Base-by-base conservation (phyloP, 2,888 invertebrate genomes). In the Neoascia interrupta region DNA sequence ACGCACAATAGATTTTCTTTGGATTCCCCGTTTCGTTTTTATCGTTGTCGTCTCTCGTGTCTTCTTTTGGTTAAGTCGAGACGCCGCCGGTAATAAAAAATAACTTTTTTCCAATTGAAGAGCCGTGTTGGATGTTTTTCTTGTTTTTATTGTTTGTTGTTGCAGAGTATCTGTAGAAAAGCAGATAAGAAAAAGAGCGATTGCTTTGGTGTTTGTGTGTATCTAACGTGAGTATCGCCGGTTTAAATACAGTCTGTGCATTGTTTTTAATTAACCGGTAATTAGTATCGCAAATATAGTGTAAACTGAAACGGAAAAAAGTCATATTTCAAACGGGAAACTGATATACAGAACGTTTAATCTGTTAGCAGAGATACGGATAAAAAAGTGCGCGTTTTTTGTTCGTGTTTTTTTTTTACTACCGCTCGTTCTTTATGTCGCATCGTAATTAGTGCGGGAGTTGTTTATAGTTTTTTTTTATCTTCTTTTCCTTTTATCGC, bases 221-320 rank as follows among this genome's bases (percentile, higher is more conserved):
- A 23, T 31, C 60, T 54, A 26, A 39, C 10, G 60, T 37, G 47
- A 51, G 34, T 72, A 43, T 51, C 53, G 43, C 34, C 41, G 56
- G 31, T 66, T 58, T 15, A 41, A 49, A 41, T n/a, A 8, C 10
- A 3, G 31, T 5, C 63, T 47, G 47, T 56, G 49, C 37, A 43
- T 69, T 56, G 61, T 63, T 63, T 63, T 47, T 72, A 76, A 79
- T 79, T 72, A 66, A 54, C 45, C 60, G 53, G 64, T 72, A 72
- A 72, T 70, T 64, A 76, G 60, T 72, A 60, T 58, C 36, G 28
- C 54, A 26, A 64, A 58, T n/a, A n/a, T 61, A 45, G 56, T 58
- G 56, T 60, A 49, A 37, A 10, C 28, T 26, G 15, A 37, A 16
- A 49, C 10, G 10, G 8, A 31, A 18, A 39, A 45, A 36, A 18